Base-by-base conservation (phyloP, 1,140 invertebrate genomes). In the Manduca sexta region DNA sequence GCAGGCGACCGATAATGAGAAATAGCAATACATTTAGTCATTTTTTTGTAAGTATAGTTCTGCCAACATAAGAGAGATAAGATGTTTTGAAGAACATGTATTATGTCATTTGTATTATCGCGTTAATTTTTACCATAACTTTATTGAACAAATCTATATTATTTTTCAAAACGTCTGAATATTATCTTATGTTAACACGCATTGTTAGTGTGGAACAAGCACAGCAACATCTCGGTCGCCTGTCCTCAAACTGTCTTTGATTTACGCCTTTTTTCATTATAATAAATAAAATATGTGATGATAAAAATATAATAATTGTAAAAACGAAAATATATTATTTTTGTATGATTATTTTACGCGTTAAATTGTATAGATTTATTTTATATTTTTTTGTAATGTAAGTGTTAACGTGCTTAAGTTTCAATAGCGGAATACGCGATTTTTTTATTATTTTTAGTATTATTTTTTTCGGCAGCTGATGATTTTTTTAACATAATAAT, bases 341-440 rank as follows among this genome's bases (percentile, higher is more conserved):
- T 78, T 74, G 56, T 69, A 72, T 68, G 46, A 49, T 73, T 67
- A 70, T 69, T 68, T 72, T 64, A 62, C 57, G 64, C 73, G 63
- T 29, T 15, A 30, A 14, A 43, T 43, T 21, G 10, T 43, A 34
- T 45, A 45, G 14, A 35, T 52, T 69, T 77, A 74, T 72, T 70
- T 78, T 75, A 51, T 74, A 70, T 54, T 34, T 45, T 44, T 34
- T 45, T 35, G 12, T 43, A 43, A 29, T 43, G 8, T 67, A 59
- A 63, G 60, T 54, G 58, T 69, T 69, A 57, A 58, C 67, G 67
- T 67, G 69, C 70, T 72, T 68, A 66, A 60, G 37, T 57, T 60
- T 49, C 56, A 49, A 45, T 52, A 18, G 44, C 37, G 50, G 50
- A 47, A 46, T 34, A 18, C 49, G 39, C 31, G n/a, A 45, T 46